Evolutionary conservation across 1,140 invertebrate species (phyloP), one percentile per base, ranked within the genome.

Genomic region (Temnothorax longispinosus): DNA sequence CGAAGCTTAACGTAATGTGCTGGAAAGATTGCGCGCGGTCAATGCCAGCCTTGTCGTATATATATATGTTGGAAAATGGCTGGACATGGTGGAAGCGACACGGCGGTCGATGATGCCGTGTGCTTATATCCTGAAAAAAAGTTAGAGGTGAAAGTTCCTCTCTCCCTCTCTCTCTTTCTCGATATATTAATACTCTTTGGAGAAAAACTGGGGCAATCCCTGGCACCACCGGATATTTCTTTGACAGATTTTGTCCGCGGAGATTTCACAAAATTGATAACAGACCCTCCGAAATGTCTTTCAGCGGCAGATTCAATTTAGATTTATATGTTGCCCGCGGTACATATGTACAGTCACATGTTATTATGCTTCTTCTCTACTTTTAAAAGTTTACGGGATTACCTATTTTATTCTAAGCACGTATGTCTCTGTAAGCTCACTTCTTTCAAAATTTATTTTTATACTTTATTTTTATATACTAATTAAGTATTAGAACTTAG

Each of bases 1-100:
- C 38, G 50, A 27, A 80, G 77, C 64, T 81, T 69, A 81, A 81
- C 54, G 50, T 81, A 71, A 81, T 71, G 78, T 56, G 78, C 21
- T 56, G 35, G 64, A 81, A 81, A 81, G 64, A 81, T 81, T 47
- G 64, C 50, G 64, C 50, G 62, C 50, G 64, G 77, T 81, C 77
- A 81, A 81, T 71, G 62, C 35, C 35, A 69, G 77, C 50, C 64
- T 41, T 50, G 35, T 75, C 35, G 21, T 58, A 44, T 27, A 27
- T 27, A 27, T 27, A 27, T 41, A n/a, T 32, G 35, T 56, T 38
- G 50, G 64, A 69, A 81, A 81, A 81, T 71, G 62, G 50, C 8
- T 35, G 47, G 32, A 64, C 77, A 41, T 69, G 38, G n/a, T n/a
- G 13, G 77, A 81, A 56, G 64, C 35, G 27, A 32, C 8, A 60